Evolutionary conservation across 1,140 invertebrate genomes (phyloP).

Genomic region (Tetragnatha versicolor): DNA sequence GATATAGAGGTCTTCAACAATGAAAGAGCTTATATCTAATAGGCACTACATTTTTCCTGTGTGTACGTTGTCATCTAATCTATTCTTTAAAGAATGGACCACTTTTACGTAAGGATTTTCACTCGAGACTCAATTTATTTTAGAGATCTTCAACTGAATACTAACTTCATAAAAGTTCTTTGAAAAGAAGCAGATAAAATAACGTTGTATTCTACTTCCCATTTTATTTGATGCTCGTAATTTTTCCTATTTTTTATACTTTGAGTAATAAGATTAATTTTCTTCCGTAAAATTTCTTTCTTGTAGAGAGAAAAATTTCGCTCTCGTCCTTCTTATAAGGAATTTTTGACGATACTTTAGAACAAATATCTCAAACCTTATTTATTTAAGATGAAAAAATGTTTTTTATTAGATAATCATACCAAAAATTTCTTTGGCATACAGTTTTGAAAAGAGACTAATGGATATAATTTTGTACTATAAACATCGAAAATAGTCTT

Average conservation of each 20-base stretch:
- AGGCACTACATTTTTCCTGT: not conserved
- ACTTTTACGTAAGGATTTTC: slow-evolving; percentile 11
- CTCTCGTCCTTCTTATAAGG: too few species aligned
- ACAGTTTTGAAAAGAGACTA: too few species aligned
- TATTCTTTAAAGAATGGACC: slow-evolving; percentile 36
- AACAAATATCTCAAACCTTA: too few species aligned
- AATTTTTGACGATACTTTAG: too few species aligned
- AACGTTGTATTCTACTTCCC: not conserved
- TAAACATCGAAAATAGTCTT: too few species aligned
- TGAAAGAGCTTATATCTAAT: slow-evolving; percentile 30
- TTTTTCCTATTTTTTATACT: not conserved
- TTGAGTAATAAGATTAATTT: slow-evolving; percentile 22
- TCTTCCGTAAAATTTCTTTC: not conserved
- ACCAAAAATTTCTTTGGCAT: too few species aligned
- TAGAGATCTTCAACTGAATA: slow-evolving; percentile 32
- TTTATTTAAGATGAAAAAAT: too few species aligned
- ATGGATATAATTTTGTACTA: too few species aligned
- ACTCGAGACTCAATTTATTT: slow-evolving; percentile 35
- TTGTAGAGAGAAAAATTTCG: too few species aligned
- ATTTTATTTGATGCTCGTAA: not conserved
- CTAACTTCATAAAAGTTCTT: slow-evolving; percentile 18
- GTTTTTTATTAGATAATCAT: too few species aligned
- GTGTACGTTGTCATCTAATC: slow-evolving; percentile 18
- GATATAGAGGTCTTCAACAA: slow-evolving; percentile 13
- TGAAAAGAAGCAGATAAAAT: not conserved